Evolutionary conservation across 2,113 vertebrate genomes (phyloP).

Genomic region (Hyperopisus bebe): DNA sequence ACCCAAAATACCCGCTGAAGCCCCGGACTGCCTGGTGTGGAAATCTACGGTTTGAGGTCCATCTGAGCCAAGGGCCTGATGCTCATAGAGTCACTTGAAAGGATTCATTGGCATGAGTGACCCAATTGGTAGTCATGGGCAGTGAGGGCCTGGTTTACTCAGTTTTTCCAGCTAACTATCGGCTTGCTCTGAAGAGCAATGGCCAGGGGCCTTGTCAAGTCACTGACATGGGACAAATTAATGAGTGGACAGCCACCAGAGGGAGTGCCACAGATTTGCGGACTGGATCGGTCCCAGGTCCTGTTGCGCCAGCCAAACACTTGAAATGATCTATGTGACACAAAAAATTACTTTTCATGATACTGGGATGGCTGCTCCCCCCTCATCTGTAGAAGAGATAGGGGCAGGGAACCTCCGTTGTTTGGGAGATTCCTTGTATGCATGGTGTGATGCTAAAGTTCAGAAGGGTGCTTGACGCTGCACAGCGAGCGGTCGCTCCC

Average conservation of each 20-base stretch:
- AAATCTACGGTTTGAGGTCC: not conserved
- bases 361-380: not conserved
- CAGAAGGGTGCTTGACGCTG: not conserved
- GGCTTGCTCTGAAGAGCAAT: slow-evolving; percentile 37
- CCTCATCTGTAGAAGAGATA: not conserved
- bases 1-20: not conserved
- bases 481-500: not conserved
- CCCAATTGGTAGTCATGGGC: slow-evolving; percentile 42
- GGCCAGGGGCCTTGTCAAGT: slow-evolving; percentile 33
- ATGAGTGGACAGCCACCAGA: slow-evolving; percentile 44
- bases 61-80: slow-evolving; percentile 22
- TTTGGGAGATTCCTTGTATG: not conserved
- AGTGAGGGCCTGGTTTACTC: slow-evolving; percentile 40
- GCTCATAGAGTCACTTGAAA: slow-evolving; percentile 39
- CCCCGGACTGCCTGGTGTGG: not conserved
- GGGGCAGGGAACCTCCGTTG: not conserved
- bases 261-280: slow-evolving; percentile 38
- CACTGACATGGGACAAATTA: slow-evolving; percentile 45
- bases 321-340: slow-evolving; percentile 27
- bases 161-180: slow-evolving; percentile 39
- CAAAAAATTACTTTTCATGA: slow-evolving; percentile 33
- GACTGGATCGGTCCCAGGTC: slow-evolving; percentile 29
- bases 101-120: slow-evolving; percentile 35
- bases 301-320: slow-evolving; percentile 26
- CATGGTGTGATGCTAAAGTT: not conserved